These are phyloP conservation scores for Synodontis membranacea DNA, from an alignment of 2,113 vertebrate genomes.

Conservation along the genomic window DNA sequence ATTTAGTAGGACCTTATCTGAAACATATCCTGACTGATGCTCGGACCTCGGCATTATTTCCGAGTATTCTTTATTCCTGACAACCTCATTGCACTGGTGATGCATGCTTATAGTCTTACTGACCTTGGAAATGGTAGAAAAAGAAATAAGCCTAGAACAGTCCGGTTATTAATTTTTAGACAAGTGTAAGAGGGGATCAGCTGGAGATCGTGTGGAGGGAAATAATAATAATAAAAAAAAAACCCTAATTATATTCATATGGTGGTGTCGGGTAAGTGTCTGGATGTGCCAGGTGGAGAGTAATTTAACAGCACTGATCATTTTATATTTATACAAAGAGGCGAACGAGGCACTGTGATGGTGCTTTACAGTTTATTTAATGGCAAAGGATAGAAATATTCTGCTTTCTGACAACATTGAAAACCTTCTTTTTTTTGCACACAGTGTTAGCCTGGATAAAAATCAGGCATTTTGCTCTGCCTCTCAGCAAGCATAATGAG, in stretches of 20 bases:
- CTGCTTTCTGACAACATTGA: constrained; percentile 64
- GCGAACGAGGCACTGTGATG: constrained; percentile 63
- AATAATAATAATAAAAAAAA: too few species aligned
- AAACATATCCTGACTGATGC: constrained; percentile 26
- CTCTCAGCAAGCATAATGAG: background rate
- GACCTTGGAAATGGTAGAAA: constrained; percentile 25
- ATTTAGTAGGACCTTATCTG: constrained; percentile 26
- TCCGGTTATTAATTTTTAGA: background rate
- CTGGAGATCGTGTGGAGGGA: constrained; percentile 15
- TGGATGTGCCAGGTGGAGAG: constrained; percentile 54
- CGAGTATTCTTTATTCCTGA: background rate
- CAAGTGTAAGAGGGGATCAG: background rate
- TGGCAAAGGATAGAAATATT: constrained; percentile 70
- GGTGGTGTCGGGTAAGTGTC: background rate
- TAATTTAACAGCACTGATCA: constrained; percentile 68
- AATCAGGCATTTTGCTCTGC: constrained; percentile 1
- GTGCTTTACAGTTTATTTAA: constrained; percentile 71
- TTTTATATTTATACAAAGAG: constrained; percentile 58
- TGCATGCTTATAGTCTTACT: constrained; percentile 16
- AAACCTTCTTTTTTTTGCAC: constrained; percentile 40
- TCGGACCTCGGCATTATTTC: constrained; percentile 36
- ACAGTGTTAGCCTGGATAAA: background rate
- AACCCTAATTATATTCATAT: constrained; percentile 12
- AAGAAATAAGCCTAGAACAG: background rate
- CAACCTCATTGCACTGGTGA: constrained; percentile 24